A percentile compares a stretch with the other conserved stretches of the same genome.
Evolutionary conservation across 2,888 invertebrate genomes (phyloP).

Genomic region (Scaptomyza parva): DNA sequence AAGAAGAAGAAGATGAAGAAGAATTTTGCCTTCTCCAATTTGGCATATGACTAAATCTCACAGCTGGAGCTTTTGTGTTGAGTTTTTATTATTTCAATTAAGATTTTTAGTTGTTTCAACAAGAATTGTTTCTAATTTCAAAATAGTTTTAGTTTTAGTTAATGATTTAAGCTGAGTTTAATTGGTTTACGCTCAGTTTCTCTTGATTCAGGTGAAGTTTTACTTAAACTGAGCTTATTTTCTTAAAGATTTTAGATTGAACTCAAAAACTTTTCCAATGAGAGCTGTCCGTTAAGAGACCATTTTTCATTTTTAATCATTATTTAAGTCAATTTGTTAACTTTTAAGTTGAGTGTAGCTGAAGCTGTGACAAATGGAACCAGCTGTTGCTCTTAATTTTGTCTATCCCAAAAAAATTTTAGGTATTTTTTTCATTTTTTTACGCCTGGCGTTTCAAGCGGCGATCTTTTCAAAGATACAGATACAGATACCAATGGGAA

Average conservation of each 20-base stretch:
- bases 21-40: background rate
- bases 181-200: background rate
- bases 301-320: no score
- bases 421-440: slow-evolving; percentile 29
- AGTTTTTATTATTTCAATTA: slow-evolving; percentile 1
- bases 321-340: background rate
- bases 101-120: background rate
- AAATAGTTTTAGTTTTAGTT: no score
- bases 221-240: background rate
- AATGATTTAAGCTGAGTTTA: background rate
- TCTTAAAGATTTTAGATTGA: no score
- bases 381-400: background rate
- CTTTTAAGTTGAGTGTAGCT: slow-evolving; percentile 28
- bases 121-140: background rate
- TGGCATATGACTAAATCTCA: background rate
- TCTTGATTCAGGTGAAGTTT: background rate
- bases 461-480: slow-evolving; percentile 22
- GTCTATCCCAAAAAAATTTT: background rate
- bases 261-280: no score
- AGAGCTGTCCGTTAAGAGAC: no score
- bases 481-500: background rate
- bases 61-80: slow-evolving; percentile 3
- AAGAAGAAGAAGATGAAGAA: no score
- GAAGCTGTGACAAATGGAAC: slow-evolving; percentile 19
- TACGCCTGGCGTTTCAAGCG: slow-evolving; percentile 15